phyloP scores from a whole-genome alignment of 2,113 vertebrate genomes.

The Upupa epops region DNA sequence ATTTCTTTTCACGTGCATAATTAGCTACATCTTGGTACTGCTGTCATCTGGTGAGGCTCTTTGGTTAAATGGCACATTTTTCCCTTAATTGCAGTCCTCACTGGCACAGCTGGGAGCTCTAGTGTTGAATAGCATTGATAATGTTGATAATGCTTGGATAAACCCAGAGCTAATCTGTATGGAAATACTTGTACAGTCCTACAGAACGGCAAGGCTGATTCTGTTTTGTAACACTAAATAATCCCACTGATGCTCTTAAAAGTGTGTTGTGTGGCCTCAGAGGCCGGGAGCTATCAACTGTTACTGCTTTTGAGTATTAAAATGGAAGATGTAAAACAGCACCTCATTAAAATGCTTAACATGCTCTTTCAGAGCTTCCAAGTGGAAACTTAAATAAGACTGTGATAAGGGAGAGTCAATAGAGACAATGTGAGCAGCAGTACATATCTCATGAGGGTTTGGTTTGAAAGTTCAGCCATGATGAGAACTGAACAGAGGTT shows the following conservation, averaged over 20 bases:
- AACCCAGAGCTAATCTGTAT: not conserved
- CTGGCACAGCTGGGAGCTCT: not conserved
- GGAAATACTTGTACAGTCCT: not conserved
- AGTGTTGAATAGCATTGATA: not conserved
- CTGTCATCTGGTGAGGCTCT: not conserved
- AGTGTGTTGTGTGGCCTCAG: not conserved
- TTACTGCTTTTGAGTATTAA: not conserved
- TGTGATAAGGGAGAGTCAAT: not conserved
- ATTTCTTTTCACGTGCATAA: not conserved
- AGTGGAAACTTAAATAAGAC: slow-evolving; percentile 4
- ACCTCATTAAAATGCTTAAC: not conserved
- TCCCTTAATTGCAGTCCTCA: not conserved
- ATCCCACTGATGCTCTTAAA: not conserved
- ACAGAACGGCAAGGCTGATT: not conserved
- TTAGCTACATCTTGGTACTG: not conserved
- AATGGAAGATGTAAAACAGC: not conserved
- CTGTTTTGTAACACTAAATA: not conserved
- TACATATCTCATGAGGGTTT: not conserved
- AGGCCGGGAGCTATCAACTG: not conserved
- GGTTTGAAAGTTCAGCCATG: not conserved
- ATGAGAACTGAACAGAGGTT: not conserved
- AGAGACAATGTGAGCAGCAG: not conserved
- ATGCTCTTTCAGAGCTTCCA: slow-evolving; percentile 2
- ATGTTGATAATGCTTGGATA: not conserved
- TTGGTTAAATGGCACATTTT: not conserved